phyloP scores from a whole-genome alignment of 2,797 vertebrate genomes.

The Molossus alvarezi region DNA sequence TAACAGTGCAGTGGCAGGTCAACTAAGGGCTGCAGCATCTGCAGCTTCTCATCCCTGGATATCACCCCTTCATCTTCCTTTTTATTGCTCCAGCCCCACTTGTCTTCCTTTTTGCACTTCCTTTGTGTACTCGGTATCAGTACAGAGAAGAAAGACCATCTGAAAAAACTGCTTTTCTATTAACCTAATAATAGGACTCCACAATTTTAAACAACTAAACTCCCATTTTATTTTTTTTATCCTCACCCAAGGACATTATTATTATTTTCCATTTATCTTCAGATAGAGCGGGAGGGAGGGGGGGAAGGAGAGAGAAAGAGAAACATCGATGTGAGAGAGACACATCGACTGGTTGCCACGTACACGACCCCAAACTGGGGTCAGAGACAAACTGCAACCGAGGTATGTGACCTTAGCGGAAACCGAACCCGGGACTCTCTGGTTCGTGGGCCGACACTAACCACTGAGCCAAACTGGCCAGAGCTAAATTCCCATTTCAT shows the following conservation, averaged over 20 bases:
- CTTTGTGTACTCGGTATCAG: not conserved
- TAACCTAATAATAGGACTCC: not conserved
- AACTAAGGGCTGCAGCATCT: not conserved
- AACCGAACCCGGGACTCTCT: too few species aligned
- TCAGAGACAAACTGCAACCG: too few species aligned
- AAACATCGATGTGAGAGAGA: too few species aligned
- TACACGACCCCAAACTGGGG: too few species aligned
- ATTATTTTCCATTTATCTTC: too few species aligned
- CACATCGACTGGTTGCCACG: too few species aligned
- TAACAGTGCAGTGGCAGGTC: not conserved
- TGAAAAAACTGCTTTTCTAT: constrained; percentile 35
- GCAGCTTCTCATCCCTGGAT: not conserved
- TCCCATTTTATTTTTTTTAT: not conserved
- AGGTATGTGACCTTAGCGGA: too few species aligned
- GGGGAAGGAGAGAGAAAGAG: too few species aligned
- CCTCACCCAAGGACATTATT: too few species aligned
- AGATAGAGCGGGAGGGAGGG: too few species aligned
- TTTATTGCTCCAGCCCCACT: not conserved
- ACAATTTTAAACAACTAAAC: constrained; percentile 49
- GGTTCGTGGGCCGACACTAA: too few species aligned
- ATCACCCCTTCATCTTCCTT: not conserved
- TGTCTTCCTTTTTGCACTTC: not conserved
- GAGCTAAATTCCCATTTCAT: not conserved
- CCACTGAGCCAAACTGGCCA: too few species aligned
- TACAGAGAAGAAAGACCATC: not conserved